Conservation (phyloP, 2,888 invertebrate genomes). For the Tiphia femorata region DNA sequence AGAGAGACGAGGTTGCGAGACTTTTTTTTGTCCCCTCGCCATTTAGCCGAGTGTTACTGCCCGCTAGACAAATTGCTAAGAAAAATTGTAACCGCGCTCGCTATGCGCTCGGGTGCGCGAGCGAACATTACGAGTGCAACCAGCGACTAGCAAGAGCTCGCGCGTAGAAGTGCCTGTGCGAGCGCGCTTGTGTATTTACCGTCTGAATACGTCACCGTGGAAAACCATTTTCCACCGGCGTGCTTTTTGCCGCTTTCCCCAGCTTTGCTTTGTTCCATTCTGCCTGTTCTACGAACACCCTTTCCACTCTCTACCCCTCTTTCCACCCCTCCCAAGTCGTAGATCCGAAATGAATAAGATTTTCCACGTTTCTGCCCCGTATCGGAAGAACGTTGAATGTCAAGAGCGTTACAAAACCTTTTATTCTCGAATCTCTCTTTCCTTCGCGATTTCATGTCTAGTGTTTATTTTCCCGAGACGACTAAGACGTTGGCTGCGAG, state of each 20-base stretch:
- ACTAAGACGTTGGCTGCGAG: too few species aligned
- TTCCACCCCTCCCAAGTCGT: not conserved
- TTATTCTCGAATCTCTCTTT: too few species aligned
- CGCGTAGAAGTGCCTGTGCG: not conserved
- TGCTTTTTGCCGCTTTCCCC: not conserved
- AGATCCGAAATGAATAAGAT: not conserved
- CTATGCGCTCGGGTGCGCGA: slow-evolving; percentile 9
- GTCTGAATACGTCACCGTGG: too few species aligned
- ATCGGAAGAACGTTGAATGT: too few species aligned
- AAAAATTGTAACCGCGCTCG: slow-evolving; percentile 36
- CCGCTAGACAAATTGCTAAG: slow-evolving; percentile 37
- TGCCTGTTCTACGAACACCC: not conserved
- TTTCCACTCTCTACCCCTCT: not conserved
- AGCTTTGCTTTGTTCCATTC: not conserved
- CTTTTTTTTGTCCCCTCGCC: slow-evolving; percentile 22
- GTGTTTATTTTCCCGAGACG: too few species aligned
- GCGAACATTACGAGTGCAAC: not conserved
- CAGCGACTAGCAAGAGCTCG: not conserved
- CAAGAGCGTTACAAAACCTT: too few species aligned
- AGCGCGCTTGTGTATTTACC: too few species aligned
- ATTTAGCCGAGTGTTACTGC: slow-evolving; percentile 39
- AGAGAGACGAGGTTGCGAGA: too few species aligned
- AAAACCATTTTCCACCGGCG: not conserved
- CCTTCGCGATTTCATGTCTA: not conserved
- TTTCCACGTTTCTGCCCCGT: too few species aligned